Conservation (phyloP, 2,113 vertebrate genomes). For the Zosterops borbonicus region DNA sequence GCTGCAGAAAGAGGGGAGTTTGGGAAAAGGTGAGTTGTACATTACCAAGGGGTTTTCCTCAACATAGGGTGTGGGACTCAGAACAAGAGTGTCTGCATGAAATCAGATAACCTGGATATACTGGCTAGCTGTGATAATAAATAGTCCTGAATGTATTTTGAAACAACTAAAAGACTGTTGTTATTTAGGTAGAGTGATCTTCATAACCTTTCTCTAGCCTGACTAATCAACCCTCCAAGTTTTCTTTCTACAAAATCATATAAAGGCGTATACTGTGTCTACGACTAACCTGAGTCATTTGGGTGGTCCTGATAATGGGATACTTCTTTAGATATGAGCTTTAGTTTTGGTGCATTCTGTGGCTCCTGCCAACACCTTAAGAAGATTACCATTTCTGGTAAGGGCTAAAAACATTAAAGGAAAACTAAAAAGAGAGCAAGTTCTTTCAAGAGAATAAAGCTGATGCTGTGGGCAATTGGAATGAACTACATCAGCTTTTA, state of each 20-base stretch:
- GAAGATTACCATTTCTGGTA: slow-evolving; percentile 42
- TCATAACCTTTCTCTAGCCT: neutral
- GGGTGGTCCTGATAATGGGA: neutral
- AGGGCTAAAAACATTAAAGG: slow-evolving; percentile 20
- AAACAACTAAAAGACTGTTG: neutral
- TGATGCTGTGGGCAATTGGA: slow-evolving; percentile 27
- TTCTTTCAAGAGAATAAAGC: slow-evolving; percentile 45
- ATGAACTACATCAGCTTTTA: neutral
- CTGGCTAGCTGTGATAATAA: neutral
- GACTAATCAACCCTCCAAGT: neutral
- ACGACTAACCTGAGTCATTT: neutral
- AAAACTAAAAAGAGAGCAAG: slow-evolving; percentile 20
- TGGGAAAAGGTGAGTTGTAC: neutral
- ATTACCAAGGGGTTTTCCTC: neutral
- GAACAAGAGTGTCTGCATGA: neutral
- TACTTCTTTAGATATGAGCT: neutral
- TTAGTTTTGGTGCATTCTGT: slow-evolving; percentile 10
- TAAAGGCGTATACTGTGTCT: neutral
- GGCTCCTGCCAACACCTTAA: slow-evolving; percentile 9
- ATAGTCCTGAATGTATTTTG: neutral
- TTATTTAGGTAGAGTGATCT: neutral
- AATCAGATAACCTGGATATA: neutral
- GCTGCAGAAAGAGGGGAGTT: neutral
- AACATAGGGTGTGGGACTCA: neutral
- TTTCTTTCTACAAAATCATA: neutral